Conservation (phyloP, 2,888 invertebrate genomes). For the Cerastis leucographa region DNA sequence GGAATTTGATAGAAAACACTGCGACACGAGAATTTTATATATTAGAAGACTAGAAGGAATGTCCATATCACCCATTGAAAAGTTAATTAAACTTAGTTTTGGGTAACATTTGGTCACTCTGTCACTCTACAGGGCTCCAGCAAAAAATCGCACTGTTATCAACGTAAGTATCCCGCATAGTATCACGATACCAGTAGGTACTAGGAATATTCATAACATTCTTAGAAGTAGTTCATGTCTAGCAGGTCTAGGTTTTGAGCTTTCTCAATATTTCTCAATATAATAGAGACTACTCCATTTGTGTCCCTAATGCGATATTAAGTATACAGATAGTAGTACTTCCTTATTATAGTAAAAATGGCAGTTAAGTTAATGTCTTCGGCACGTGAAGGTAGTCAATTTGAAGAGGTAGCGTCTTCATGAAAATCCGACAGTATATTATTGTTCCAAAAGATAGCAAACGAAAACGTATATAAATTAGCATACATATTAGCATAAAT, state of each 20-base stretch:
- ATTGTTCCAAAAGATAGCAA: not conserved
- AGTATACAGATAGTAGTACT: constrained; percentile 52
- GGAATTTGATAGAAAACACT: too few relatives aligned
- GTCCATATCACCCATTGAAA: not conserved
- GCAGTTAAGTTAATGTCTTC: constrained; percentile 45
- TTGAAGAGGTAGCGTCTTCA: constrained; percentile 27
- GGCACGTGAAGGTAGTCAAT: constrained; percentile 48
- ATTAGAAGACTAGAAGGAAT: too few relatives aligned
- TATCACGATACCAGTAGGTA: not conserved
- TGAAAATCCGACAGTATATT: not conserved
- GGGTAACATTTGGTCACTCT: not conserved
- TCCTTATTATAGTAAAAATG: constrained; percentile 53
- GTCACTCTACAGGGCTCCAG: not conserved
- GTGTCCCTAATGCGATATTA: constrained; percentile 58
- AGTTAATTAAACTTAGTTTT: not conserved
- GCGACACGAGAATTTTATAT: too few relatives aligned
- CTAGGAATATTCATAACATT: not conserved
- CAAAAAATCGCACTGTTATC: not conserved
- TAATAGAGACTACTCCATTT: constrained; percentile 38
- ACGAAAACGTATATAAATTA: not conserved
- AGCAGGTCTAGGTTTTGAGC: not conserved
- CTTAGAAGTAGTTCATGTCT: not conserved
- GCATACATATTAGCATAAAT: not conserved
- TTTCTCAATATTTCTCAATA: constrained; percentile 2
- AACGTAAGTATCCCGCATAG: not conserved